These are phyloP conservation scores for Calameuta idolon DNA, from an alignment of 2,888 invertebrate genomes.

Conservation along the genomic window DNA sequence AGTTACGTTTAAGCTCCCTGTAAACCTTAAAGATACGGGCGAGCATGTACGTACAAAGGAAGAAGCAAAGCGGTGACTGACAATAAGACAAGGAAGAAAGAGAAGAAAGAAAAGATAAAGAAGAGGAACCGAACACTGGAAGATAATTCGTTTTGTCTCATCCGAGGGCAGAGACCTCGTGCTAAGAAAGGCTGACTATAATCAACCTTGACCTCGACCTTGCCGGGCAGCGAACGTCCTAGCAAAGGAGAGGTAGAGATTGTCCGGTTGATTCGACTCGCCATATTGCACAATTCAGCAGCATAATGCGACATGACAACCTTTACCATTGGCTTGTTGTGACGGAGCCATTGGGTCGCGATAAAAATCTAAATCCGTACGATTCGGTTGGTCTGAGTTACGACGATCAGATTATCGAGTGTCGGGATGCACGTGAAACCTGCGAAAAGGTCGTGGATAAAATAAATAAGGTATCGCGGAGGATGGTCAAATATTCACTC, in stretches of 20 bases:
- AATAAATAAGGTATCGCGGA: background rate
- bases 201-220: slow-evolving; percentile 57
- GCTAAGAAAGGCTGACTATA: background rate
- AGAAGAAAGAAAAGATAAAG: slow-evolving; percentile 14
- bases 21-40: background rate
- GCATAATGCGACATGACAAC: background rate
- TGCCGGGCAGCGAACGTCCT: slow-evolving; percentile 55
- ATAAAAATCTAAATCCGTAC: background rate
- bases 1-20: background rate
- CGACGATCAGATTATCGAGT: background rate
- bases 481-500: slow-evolving; percentile 1
- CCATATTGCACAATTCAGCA: slow-evolving; percentile 12
- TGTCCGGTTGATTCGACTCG: slow-evolving; percentile 30
- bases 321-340: background rate
- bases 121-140: background rate
- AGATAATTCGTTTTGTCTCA: background rate
- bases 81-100: background rate
- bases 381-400: background rate
- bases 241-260: slow-evolving; percentile 52
- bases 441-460: background rate
- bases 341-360: background rate
- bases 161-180: background rate
- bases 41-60: background rate
- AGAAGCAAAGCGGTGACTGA: background rate
- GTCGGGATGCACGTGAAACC: background rate